Percentiles rank a stretch among this genome's conserved stretches.
These are phyloP conservation scores for Epizoanthus illoricatus DNA, from an alignment of 92 coral and sea anemone species.

Conservation along the genomic window DNA sequence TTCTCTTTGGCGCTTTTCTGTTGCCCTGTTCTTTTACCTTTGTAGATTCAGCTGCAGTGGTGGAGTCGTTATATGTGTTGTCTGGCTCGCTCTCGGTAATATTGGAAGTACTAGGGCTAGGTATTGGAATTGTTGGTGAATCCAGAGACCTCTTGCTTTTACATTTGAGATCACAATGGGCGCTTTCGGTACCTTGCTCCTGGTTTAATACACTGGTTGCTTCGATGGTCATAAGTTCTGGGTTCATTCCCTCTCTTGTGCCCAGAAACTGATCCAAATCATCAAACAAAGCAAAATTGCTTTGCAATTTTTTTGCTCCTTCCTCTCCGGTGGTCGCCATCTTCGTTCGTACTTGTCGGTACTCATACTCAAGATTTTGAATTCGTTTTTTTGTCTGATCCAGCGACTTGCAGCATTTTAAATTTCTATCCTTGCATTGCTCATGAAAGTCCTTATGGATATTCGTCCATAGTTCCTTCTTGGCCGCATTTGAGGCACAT, in stretches of 20 bases:
- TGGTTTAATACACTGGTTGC: neutral
- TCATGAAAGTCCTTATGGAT: neutral
- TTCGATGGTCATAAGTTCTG: constrained; percentile 45
- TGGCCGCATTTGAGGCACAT: neutral
- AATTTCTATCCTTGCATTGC: neutral
- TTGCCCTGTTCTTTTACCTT: too few relatives aligned
- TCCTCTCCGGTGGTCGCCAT: constrained; percentile 50
- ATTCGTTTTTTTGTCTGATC: constrained; percentile 33
- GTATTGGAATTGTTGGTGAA: too few relatives aligned
- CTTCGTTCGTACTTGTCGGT: constrained; percentile 21
- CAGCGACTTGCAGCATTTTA: constrained; percentile 1
- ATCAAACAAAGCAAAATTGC: constrained; percentile 19
- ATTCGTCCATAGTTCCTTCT: neutral
- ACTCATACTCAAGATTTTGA: constrained; percentile 44
- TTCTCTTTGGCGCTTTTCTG: too few relatives aligned
- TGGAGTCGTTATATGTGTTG: too few relatives aligned
- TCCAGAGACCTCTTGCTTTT: too few relatives aligned
- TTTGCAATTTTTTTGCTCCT: constrained; percentile 33
- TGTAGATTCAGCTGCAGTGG: too few relatives aligned
- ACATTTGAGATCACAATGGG: too few relatives aligned
- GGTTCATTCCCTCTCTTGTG: constrained; percentile 43
- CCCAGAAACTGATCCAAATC: constrained; percentile 46
- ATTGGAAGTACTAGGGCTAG: too few relatives aligned
- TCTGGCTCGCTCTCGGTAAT: too few relatives aligned
- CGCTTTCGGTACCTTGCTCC: too few relatives aligned